Percentiles rank a stretch among this genome's conserved stretches.
These are phyloP conservation scores for Luidia sarsii DNA, from an alignment of 53 echinoderm and acorn worm species.

Conservation along the genomic window DNA sequence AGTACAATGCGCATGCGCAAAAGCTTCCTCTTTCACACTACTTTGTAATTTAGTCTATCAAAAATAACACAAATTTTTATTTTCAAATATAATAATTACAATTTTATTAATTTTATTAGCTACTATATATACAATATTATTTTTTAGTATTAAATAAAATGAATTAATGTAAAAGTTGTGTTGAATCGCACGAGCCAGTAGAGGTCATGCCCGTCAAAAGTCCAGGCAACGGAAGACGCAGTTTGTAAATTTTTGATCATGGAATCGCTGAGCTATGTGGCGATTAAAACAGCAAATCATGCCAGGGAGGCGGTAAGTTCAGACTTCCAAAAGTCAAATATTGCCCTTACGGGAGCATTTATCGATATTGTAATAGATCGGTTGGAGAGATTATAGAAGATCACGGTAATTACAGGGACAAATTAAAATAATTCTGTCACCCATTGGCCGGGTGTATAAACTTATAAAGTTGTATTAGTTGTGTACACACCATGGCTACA, in stretches of 20 bases:
- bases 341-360: too few species aligned
- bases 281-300: constrained; percentile 85
- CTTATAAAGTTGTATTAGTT: too few species aligned
- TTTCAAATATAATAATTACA: background rate
- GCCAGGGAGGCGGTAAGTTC: constrained; percentile 91
- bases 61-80: background rate
- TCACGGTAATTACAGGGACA: too few species aligned
- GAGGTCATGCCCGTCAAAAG: constrained; percentile 40
- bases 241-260: constrained; percentile 40
- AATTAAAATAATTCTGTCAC: too few species aligned
- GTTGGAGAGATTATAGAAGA: too few species aligned
- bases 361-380: too few species aligned
- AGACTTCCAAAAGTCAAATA: too few species aligned
- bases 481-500: too few species aligned
- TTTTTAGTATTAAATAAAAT: too few species aligned
- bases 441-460: too few species aligned
- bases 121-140: too few species aligned
- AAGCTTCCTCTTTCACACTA: background rate
- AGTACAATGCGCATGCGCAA: constrained; percentile 21
- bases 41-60: background rate
- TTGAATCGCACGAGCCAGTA: constrained; percentile 7
- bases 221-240: constrained; percentile 80
- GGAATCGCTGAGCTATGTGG: constrained; percentile 89
- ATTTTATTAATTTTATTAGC: too few species aligned
- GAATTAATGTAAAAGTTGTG: background rate